Percentiles rank a stretch among this genome's conserved stretches.
Conservation (phyloP, 1,140 invertebrate species). For the Cheumatopsyche charites region DNA sequence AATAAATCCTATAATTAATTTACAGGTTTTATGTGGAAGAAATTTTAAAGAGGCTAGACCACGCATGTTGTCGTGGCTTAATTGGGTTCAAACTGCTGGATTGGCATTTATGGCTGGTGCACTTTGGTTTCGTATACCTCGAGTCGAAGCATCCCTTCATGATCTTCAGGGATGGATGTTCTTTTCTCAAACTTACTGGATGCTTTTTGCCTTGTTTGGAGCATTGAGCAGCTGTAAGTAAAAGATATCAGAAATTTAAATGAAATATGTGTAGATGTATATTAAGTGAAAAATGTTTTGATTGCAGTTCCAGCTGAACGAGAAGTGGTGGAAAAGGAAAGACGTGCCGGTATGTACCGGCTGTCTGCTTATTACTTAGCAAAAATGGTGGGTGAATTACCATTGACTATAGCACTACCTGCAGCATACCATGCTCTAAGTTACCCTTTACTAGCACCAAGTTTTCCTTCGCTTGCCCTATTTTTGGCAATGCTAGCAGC, state of each 20-base stretch:
- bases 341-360: conserved; percentile 80
- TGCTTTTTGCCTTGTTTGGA: conserved; percentile 83
- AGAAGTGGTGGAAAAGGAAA: conserved; percentile 84
- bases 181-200: conserved; percentile 87
- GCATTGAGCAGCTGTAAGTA: conserved; percentile 72
- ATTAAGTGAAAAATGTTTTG: neutral
- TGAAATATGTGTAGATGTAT: neutral
- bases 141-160: conserved; percentile 75
- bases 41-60: conserved; percentile 82
- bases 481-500: conserved; percentile 76
- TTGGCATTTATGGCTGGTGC: conserved; percentile 77
- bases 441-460: conserved; percentile 75
- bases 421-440: conserved; percentile 81
- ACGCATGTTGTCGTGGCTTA: conserved; percentile 79
- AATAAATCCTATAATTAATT: conserved; percentile 7
- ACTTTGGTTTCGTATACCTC: conserved; percentile 79
- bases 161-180: conserved; percentile 89
- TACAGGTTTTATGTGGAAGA: conserved; percentile 71
- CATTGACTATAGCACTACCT: conserved; percentile 77
- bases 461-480: conserved; percentile 61
- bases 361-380: conserved; percentile 85
- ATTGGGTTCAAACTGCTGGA: conserved; percentile 81
- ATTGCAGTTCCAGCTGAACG: conserved; percentile 78
- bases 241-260: neutral
- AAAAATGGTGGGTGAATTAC: conserved; percentile 85